phyloP scores from a whole-genome alignment of 2,797 vertebrate genomes.

The Poliocrania exsul region DNA sequence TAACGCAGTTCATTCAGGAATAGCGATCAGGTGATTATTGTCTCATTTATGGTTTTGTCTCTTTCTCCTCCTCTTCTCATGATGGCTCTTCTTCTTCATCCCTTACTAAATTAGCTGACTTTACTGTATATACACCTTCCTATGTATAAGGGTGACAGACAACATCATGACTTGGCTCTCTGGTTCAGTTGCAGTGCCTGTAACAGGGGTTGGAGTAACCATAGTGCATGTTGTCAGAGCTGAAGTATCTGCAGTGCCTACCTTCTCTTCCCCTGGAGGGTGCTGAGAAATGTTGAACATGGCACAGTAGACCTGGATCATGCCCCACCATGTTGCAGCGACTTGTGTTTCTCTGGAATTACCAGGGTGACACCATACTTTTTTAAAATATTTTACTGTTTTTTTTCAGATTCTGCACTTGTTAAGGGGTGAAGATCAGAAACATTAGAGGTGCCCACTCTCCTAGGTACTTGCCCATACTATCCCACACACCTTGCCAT shows the following conservation, averaged over 20 bases:
- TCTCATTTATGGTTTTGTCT: not conserved
- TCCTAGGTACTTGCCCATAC: not conserved
- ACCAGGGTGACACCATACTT: not conserved
- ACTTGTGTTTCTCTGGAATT: not conserved
- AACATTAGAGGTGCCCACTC: not conserved
- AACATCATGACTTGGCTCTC: not conserved
- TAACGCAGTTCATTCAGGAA: not conserved
- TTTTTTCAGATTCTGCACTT: not conserved
- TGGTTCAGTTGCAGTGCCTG: not conserved
- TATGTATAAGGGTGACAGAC: no score
- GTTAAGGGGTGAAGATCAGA: not conserved
- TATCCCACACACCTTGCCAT: rapidly evolving
- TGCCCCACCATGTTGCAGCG: not conserved
- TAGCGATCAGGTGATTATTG: not conserved
- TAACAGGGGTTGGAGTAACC: not conserved
- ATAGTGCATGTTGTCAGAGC: not conserved
- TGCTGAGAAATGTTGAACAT: not conserved
- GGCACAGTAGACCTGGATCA: not conserved
- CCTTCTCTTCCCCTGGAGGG: not conserved
- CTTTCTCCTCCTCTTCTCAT: not conserved
- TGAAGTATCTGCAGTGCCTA: not conserved
- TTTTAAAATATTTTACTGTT: not conserved
- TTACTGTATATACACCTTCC: no score
- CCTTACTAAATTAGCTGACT: not conserved
- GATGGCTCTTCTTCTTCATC: not conserved